Evolutionary conservation across 1,140 invertebrate species (phyloP).

Genomic region (Tetramorium parvispinum): DNA sequence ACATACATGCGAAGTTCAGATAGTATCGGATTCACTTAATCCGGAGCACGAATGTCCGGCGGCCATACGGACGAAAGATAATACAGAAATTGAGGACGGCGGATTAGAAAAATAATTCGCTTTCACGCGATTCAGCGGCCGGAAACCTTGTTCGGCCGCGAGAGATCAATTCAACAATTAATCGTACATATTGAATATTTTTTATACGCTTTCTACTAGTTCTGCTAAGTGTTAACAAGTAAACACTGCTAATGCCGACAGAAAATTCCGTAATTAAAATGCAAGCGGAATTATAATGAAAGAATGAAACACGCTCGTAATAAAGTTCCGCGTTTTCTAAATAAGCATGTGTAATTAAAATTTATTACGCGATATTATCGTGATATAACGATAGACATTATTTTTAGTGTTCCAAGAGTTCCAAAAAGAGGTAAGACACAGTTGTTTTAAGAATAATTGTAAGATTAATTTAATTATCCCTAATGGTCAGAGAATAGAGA

Average conservation of each 20-base stretch:
- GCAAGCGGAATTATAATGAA: conserved; percentile 15
- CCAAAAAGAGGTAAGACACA: neutral
- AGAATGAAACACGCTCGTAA: neutral
- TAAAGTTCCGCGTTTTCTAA: conserved; percentile 2
- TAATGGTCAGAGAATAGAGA: neutral
- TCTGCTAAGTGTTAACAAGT: conserved; percentile 32
- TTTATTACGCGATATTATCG: conserved; percentile 3
- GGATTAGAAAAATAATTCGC: conserved; percentile 65
- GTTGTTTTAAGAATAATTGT: neutral
- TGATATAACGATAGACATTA: neutral
- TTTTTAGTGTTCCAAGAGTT: neutral
- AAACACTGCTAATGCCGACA: conserved; percentile 12
- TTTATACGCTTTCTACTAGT: conserved; percentile 57
- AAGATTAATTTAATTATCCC: neutral
- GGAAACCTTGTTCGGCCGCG: conserved; percentile 48
- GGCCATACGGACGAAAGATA: conserved; percentile 4
- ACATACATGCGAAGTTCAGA: neutral
- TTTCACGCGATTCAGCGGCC: conserved; percentile 47
- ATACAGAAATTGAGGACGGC: conserved; percentile 52
- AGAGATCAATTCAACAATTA: conserved; percentile 51
- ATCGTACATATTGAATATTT: conserved; percentile 54
- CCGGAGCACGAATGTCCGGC: conserved; percentile 34
- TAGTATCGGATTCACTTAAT: conserved; percentile 46
- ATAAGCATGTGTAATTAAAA: neutral
- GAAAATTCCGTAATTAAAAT: conserved; percentile 41